These are phyloP conservation scores for Gasterosteus nipponicus DNA, from an alignment of 2,113 vertebrate genomes.

Conservation along the genomic window DNA sequence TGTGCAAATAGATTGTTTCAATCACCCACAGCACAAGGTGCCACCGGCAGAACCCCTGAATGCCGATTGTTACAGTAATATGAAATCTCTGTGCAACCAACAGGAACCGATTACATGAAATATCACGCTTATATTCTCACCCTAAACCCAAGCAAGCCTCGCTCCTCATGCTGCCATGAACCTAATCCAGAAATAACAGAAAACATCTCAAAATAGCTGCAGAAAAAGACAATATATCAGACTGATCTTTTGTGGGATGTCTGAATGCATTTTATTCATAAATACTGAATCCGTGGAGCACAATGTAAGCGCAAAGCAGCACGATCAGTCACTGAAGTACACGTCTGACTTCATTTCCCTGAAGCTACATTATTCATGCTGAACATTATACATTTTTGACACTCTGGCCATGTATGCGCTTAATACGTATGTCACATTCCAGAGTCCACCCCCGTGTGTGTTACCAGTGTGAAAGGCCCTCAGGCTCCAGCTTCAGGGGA, in stretches of 20 bases:
- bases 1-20: neutral
- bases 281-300: neutral
- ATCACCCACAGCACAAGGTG: neutral
- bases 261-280: neutral
- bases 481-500: neutral
- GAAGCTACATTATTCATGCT: neutral
- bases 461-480: neutral
- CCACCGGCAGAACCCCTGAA: too few relatives aligned
- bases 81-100: neutral
- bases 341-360: neutral
- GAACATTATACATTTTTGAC: neutral
- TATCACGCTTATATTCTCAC: neutral
- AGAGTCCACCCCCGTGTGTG: neutral
- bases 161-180: neutral
- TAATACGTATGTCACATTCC: neutral
- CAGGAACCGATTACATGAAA: neutral
- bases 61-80: too few relatives aligned
- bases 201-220: neutral
- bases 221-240: neutral
- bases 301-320: constrained; percentile 3
- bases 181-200: neutral
- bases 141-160: neutral
- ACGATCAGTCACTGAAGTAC: neutral
- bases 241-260: neutral
- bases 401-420: neutral